Evolutionary conservation across 2,797 vertebrate genomes (phyloP).

Genomic region (Neosilurus hyrtlii): DNA sequence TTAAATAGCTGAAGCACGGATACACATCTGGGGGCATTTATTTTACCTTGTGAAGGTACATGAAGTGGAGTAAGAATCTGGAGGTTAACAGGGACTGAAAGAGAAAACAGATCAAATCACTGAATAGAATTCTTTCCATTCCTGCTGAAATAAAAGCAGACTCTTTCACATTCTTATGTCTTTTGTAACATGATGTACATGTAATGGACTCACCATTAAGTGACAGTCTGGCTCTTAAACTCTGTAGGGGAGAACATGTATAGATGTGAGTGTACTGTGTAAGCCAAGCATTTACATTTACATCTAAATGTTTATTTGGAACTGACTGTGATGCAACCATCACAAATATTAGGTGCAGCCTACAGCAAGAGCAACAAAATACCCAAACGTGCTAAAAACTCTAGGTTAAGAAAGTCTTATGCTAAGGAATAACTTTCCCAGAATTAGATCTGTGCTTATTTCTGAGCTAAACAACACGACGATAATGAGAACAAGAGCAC

Average conservation of each 20-base stretch:
- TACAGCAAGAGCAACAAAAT: not conserved
- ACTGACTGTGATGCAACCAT: not conserved
- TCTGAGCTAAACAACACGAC: not conserved
- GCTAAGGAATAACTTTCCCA: not conserved
- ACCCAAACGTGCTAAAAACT: not conserved
- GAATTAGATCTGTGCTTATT: not conserved
- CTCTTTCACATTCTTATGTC: not conserved
- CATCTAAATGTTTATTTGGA: not conserved
- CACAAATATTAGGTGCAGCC: not conserved
- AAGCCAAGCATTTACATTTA: not conserved
- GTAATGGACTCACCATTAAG: constrained; percentile 64
- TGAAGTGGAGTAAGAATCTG: not conserved
- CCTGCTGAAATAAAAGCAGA: not conserved
- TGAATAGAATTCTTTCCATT: not conserved
- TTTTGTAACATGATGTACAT: not conserved
- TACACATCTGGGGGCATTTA: not conserved
- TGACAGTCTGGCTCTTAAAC: constrained; percentile 62
- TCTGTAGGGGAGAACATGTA: constrained; percentile 62
- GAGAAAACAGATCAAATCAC: constrained; percentile 1
- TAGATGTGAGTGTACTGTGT: not conserved
- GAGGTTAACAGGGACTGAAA: constrained; percentile 19
- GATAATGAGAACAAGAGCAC: not conserved
- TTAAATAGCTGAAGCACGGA: constrained; percentile 1
- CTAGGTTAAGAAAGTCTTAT: not conserved
- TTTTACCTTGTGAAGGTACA: constrained; percentile 22